These are phyloP conservation scores for Murina feae DNA, from an alignment of 2,113 vertebrate genomes.

Conservation along the genomic window DNA sequence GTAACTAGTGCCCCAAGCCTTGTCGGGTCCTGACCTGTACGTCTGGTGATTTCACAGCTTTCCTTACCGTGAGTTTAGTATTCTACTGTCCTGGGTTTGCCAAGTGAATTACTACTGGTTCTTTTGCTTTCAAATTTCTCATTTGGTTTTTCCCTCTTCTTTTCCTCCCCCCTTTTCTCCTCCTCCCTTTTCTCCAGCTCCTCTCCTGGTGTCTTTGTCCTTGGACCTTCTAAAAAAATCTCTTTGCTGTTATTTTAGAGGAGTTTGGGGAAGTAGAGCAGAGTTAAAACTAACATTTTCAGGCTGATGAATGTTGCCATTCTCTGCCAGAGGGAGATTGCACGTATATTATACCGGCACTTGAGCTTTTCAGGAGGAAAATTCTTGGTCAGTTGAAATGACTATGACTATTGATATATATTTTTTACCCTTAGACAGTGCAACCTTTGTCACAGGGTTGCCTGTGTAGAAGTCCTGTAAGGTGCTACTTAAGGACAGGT, in stretches of 20 bases:
- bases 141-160: background rate
- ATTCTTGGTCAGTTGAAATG: background rate
- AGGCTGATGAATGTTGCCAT: background rate
- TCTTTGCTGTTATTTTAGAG: background rate
- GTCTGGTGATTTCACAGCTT: background rate
- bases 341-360: background rate
- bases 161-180: no score
- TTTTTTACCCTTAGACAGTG: background rate
- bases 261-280: background rate
- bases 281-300: constrained; percentile 27
- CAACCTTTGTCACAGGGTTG: background rate
- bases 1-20: background rate
- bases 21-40: background rate
- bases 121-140: background rate
- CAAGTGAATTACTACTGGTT: background rate
- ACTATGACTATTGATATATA: background rate
- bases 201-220: background rate
- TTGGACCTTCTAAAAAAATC: background rate
- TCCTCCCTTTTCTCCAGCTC: background rate
- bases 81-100: background rate
- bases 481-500: background rate
- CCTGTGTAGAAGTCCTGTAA: background rate
- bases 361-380: background rate
- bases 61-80: background rate
- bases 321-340: background rate